These are phyloP conservation scores for Chelonus formosanus DNA, from an alignment of 2,888 invertebrate genomes.

Conservation along the genomic window DNA sequence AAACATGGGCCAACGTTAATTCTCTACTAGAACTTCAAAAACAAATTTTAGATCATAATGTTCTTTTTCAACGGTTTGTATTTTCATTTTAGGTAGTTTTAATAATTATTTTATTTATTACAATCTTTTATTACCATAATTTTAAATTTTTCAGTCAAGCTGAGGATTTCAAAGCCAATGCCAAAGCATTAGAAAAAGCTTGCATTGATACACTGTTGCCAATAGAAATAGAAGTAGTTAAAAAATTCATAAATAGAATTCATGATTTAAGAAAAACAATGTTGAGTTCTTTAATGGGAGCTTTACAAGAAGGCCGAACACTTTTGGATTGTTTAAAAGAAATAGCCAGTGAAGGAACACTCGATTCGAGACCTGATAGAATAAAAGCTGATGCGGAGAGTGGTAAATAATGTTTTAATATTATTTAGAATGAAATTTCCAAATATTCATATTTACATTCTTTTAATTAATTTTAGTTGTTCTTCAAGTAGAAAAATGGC, in stretches of 20 bases:
- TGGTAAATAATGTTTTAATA: slow-evolving; percentile 42
- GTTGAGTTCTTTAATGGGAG: slow-evolving; percentile 80
- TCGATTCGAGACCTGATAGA: slow-evolving; percentile 77
- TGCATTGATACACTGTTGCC: slow-evolving; percentile 76
- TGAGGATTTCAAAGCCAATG: slow-evolving; percentile 74
- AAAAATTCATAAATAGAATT: slow-evolving; percentile 74
- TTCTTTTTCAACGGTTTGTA: slow-evolving; percentile 75
- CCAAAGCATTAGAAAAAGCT: slow-evolving; percentile 75
- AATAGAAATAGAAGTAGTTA: slow-evolving; percentile 77
- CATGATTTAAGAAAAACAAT: slow-evolving; percentile 77
- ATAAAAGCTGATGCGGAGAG: slow-evolving; percentile 68
- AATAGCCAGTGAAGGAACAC: slow-evolving; percentile 77
- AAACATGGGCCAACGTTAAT: slow-evolving; percentile 86
- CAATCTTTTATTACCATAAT: too few relatives aligned
- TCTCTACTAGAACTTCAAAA: slow-evolving; percentile 79
- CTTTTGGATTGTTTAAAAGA: slow-evolving; percentile 79
- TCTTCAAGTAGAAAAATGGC: slow-evolving; percentile 77
- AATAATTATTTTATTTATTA: too few relatives aligned
- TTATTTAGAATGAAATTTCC: too few relatives aligned
- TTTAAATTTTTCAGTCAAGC: slow-evolving; percentile 67
- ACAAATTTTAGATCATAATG: slow-evolving; percentile 79
- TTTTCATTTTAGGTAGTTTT: too few relatives aligned
- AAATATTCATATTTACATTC: too few relatives aligned
- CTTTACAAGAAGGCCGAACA: slow-evolving; percentile 81
- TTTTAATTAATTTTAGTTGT: slow-evolving; percentile 66